Evolutionary conservation across 2,888 invertebrate species (phyloP), one percentile per base, ranked within the genome.

Genomic region (Capitulum mitella): DNA sequence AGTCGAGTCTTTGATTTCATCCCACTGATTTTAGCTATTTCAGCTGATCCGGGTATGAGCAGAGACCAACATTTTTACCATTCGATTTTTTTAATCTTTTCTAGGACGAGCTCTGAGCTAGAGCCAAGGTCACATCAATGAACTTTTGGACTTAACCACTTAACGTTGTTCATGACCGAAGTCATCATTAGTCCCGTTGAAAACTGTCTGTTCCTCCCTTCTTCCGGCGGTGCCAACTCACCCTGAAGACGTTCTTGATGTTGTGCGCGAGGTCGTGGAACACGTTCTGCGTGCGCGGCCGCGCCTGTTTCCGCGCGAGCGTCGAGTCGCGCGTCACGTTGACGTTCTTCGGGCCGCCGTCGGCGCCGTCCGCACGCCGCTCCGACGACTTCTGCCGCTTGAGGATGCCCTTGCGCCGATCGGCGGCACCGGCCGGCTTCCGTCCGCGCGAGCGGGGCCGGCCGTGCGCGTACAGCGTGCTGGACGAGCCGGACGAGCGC

Each of bases 161-260:
- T n/a, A n/a, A n/a, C n/a, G n/a, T n/a, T n/a, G n/a, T n/a, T n/a
- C n/a, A n/a, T n/a, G n/a, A n/a, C n/a, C n/a, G n/a, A n/a, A n/a
- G n/a, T n/a, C n/a, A n/a, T n/a, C n/a, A n/a, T n/a, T 3, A n/a
- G 54, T n/a, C 54, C n/a, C 54, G n/a, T n/a, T 10, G 54, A n/a
- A n/a, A 54, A n/a, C 51, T 16, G 46, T 3, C 51, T 19, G 14
- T 19, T 19, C 19, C 14, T 19, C 51, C 51, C 14, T 19, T 51
- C 10, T 51, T 3, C 22, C 51, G 19, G 51, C 12, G 51, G 8
- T 19, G 51, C 3, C n/a, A 22, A 70, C 75, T 75, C 75, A 75
- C 75, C 75, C 32, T 22, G 75, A 75, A 75, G 14, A 46, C 75
- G 43, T 40, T 75, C 29, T 75, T 75, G 75, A 75, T 46, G 75